phyloP scores from a whole-genome alignment of 2,113 vertebrate genomes.

The Hyperoodon ampullatus region DNA sequence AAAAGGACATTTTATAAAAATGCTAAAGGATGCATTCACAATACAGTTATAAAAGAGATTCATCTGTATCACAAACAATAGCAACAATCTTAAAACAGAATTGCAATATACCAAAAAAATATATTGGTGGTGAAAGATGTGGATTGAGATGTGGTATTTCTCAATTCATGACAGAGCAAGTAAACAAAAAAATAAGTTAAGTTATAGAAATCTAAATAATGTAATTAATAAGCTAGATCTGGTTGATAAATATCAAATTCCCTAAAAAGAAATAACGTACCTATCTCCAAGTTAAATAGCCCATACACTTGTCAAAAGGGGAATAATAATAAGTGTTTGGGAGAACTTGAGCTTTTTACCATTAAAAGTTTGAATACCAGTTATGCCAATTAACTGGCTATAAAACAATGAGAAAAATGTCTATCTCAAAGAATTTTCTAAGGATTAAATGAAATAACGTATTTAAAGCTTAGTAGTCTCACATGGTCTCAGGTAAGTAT shows the following conservation, averaged over 20 bases:
- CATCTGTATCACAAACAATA: not conserved
- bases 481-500: not conserved
- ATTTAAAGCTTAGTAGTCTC: not conserved
- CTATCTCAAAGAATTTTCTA: constrained; percentile 11
- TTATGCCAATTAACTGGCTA: not conserved
- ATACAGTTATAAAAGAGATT: not conserved
- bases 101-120: not conserved
- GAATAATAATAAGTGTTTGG: not conserved
- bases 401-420: not conserved
- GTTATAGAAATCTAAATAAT: not conserved
- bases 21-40: not conserved
- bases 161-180: not conserved
- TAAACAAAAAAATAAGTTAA: not conserved
- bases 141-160: not conserved
- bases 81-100: not conserved
- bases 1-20: constrained; percentile 37
- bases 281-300: not conserved
- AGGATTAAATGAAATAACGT: constrained; percentile 15
- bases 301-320: not conserved
- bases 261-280: not conserved
- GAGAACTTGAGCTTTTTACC: not conserved
- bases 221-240: not conserved
- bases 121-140: not conserved
- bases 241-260: not conserved
- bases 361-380: not conserved